Conservation (phyloP, 2,888 invertebrate species). For the Idaea aversata region DNA sequence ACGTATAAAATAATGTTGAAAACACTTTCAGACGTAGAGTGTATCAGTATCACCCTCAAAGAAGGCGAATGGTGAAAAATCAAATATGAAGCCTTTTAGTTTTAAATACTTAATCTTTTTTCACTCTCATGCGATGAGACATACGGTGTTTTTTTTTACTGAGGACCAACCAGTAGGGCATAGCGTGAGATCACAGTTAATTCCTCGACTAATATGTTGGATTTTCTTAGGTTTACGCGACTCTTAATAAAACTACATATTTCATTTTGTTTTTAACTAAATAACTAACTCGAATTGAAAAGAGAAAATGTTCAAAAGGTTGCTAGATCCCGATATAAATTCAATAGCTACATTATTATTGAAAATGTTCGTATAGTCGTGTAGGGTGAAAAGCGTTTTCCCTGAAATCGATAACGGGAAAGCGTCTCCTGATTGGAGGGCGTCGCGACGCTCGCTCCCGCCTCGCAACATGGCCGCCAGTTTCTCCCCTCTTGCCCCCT, state of each 20-base stretch:
- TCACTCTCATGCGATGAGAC: too few relatives aligned
- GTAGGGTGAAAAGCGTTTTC: conserved; percentile 50
- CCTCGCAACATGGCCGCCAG: conserved; percentile 65
- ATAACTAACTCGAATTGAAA: too few relatives aligned
- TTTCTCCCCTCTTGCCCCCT: conserved; percentile 29
- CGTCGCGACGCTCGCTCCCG: conserved; percentile 54
- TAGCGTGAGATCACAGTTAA: too few relatives aligned
- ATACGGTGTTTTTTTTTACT: too few relatives aligned
- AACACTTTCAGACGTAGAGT: conserved; percentile 13
- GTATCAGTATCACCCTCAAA: neutral
- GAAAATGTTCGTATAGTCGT: conserved; percentile 24
- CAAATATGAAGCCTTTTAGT: neutral
- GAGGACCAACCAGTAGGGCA: too few relatives aligned
- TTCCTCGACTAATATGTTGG: too few relatives aligned
- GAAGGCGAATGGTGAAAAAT: too few relatives aligned
- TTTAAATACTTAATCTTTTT: too few relatives aligned
- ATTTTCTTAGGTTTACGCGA: too few relatives aligned
- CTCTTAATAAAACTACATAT: too few relatives aligned
- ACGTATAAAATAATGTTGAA: neutral
- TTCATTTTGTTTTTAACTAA: too few relatives aligned
- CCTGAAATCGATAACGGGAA: conserved; percentile 65
- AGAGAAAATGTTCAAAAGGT: too few relatives aligned
- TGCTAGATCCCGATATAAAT: neutral
- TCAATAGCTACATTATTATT: conserved; percentile 8
- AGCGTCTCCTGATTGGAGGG: conserved; percentile 59